These are phyloP conservation scores for Manduca sexta DNA, from an alignment of 1,140 invertebrate species.

Conservation along the genomic window DNA sequence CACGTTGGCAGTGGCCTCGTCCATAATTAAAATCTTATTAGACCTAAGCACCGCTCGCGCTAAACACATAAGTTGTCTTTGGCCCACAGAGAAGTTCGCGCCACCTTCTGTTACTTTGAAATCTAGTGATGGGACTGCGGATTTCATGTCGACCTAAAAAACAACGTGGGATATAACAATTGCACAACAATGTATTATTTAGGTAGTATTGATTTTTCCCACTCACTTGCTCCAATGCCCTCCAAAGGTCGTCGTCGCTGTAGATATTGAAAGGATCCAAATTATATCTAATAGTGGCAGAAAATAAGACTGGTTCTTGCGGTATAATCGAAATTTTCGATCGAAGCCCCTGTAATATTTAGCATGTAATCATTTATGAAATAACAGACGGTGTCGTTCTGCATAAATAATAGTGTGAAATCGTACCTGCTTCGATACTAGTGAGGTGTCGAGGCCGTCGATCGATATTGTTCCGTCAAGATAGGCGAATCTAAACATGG, in stretches of 20 bases:
- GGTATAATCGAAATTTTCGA: slow-evolving; percentile 85
- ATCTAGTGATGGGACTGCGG: slow-evolving; percentile 74
- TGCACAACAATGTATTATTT: too few relatives aligned
- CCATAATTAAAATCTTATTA: slow-evolving; percentile 8
- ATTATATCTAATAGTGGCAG: slow-evolving; percentile 80
- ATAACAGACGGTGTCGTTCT: not conserved
- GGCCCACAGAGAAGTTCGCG: slow-evolving; percentile 7
- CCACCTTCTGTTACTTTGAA: slow-evolving; percentile 32
- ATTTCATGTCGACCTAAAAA: slow-evolving; percentile 74
- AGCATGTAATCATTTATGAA: not conserved
- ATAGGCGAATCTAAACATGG: slow-evolving; percentile 76
- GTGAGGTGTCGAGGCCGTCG: slow-evolving; percentile 74
- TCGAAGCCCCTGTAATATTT: slow-evolving; percentile 45
- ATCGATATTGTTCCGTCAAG: slow-evolving; percentile 74
- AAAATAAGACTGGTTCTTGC: slow-evolving; percentile 83
- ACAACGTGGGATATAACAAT: too few relatives aligned
- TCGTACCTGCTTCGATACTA: slow-evolving; percentile 74
- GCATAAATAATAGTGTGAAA: not conserved
- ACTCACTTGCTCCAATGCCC: slow-evolving; percentile 76
- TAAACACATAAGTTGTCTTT: slow-evolving; percentile 12
- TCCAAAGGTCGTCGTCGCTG: slow-evolving; percentile 78
- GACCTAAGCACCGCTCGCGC: slow-evolving; percentile 7
- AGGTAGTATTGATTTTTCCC: slow-evolving; percentile 11
- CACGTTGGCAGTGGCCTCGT: slow-evolving; percentile 19
- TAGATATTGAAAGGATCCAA: slow-evolving; percentile 81